Conservation (phyloP, 1,140 invertebrate species). For the Dreissena polymorpha region DNA sequence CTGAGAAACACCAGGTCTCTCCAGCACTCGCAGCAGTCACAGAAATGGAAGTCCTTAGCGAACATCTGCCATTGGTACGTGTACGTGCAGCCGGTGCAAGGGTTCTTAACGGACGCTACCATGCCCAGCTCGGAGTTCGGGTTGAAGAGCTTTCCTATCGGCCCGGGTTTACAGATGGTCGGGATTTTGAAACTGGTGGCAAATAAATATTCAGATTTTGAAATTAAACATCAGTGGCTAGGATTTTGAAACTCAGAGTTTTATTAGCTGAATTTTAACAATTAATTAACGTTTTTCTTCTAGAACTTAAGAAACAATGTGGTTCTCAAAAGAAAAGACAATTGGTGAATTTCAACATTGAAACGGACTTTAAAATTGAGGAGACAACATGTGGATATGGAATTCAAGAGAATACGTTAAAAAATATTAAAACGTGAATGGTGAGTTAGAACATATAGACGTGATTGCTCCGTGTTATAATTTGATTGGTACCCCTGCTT, state of each 20-base stretch:
- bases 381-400: too few relatives aligned
- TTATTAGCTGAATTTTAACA: not conserved
- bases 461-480: too few relatives aligned
- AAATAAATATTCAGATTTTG: not conserved
- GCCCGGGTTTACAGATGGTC: not conserved
- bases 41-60: slow-evolving; percentile 57
- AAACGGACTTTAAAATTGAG: too few relatives aligned
- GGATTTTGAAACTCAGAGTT: not conserved
- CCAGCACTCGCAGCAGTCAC: slow-evolving; percentile 46
- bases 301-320: not conserved
- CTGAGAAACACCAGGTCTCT: slow-evolving; percentile 40
- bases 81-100: slow-evolving; percentile 10
- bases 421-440: too few relatives aligned
- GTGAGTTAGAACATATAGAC: too few relatives aligned
- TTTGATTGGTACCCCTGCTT: too few relatives aligned
- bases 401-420: too few relatives aligned
- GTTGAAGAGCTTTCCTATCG: slow-evolving; percentile 28
- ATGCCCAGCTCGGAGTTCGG: slow-evolving; percentile 25
- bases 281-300: not conserved
- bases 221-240: not conserved
- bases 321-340: too few relatives aligned
- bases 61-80: slow-evolving; percentile 61
- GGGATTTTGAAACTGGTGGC: slow-evolving; percentile 21
- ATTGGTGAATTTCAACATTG: too few relatives aligned
- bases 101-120: not conserved